Conservation (phyloP, 1,140 invertebrate genomes). For the Leptestheria dahalacensis region DNA sequence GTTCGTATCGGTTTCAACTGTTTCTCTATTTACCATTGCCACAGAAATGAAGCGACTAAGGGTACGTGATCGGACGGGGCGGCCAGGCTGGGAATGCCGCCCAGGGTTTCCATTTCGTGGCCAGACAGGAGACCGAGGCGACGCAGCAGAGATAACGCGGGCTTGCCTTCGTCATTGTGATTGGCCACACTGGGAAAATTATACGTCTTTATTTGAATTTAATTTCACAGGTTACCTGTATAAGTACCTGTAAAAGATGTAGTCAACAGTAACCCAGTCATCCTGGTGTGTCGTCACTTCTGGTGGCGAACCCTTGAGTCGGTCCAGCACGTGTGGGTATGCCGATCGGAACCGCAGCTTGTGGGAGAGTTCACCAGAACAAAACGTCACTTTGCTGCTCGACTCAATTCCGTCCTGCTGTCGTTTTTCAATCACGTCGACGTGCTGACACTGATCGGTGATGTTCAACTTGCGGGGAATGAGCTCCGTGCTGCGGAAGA, state of each 20-base stretch:
- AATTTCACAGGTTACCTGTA: constrained; percentile 2
- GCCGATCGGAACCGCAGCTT: constrained; percentile 26
- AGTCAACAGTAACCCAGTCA: constrained; percentile 63
- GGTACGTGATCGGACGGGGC: constrained; percentile 63
- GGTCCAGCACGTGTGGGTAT: constrained; percentile 20
- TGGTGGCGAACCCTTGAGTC: constrained; percentile 22
- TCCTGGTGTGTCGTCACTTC: constrained; percentile 57
- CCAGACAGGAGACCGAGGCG: constrained; percentile 44
- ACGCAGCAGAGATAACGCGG: constrained; percentile 38
- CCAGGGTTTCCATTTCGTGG: constrained; percentile 38
- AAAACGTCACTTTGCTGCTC: constrained; percentile 15
- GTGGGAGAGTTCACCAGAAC: constrained; percentile 24
- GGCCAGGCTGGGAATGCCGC: constrained; percentile 50
- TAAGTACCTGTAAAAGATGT: constrained; percentile 54
- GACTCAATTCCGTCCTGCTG: not conserved
- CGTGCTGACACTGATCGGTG: constrained; percentile 49
- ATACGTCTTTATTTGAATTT: not conserved
- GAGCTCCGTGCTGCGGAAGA: constrained; percentile 24
- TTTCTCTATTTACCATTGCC: not conserved
- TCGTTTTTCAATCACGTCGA: constrained; percentile 29
- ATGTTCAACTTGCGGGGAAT: constrained; percentile 39
- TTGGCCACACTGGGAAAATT: constrained; percentile 18
- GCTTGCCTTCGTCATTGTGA: constrained; percentile 18
- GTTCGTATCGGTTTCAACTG: not conserved
- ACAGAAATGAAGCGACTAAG: constrained; percentile 43